Evolutionary conservation across 2,797 vertebrate genomes (phyloP).

Genomic region (Apogon hyalosoma): DNA sequence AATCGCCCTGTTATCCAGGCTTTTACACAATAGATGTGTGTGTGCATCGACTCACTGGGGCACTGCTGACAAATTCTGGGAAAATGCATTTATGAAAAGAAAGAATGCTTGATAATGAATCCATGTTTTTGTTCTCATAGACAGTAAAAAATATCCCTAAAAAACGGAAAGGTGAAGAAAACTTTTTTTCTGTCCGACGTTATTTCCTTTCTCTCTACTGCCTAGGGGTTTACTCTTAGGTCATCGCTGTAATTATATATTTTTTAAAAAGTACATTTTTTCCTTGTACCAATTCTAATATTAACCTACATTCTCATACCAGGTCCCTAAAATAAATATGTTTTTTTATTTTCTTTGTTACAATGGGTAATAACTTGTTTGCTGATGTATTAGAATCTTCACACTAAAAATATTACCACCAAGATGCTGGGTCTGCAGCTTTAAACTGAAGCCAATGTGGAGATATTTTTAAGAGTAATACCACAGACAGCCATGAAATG

Average conservation of each 20-base stretch:
- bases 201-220: not conserved
- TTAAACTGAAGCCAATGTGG: too few species aligned
- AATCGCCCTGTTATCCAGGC: not conserved
- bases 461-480: too few species aligned
- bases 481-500: too few species aligned
- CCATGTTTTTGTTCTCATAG: not conserved
- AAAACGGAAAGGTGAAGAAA: slow-evolving; percentile 10
- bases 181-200: not conserved
- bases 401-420: too few species aligned
- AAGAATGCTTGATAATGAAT: slow-evolving; percentile 27
- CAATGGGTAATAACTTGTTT: too few species aligned
- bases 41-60: slow-evolving; percentile 1
- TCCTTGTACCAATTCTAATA: not conserved
- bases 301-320: not conserved
- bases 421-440: too few species aligned
- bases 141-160: not conserved
- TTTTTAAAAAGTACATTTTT: too few species aligned
- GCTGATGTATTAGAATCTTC: too few species aligned
- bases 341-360: too few species aligned
- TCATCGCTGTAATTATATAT: too few species aligned
- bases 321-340: too few species aligned
- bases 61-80: slow-evolving; percentile 1
- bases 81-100: slow-evolving; percentile 24
- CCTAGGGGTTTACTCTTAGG: not conserved
- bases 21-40: slow-evolving; percentile 11